Conservation (phyloP, 2,888 invertebrate genomes). For the Criorhina ranunculi region DNA sequence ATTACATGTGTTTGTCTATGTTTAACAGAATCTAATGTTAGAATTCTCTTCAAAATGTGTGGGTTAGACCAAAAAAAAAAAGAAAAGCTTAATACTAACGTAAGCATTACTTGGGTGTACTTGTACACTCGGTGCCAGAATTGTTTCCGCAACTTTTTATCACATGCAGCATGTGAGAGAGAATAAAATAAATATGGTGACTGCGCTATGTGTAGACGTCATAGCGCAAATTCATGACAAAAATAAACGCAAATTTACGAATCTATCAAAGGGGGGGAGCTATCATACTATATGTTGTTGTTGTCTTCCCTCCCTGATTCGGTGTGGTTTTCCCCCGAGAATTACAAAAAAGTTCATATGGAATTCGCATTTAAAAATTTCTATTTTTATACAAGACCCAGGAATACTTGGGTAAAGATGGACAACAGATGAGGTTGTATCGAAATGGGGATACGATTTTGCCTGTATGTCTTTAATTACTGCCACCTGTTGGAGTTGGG, state of each 20-base stretch:
- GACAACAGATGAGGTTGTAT: conserved; percentile 9
- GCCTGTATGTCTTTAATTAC: conserved; percentile 54
- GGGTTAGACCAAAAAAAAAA: neutral
- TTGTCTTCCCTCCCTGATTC: neutral
- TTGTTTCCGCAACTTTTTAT: conserved; percentile 4
- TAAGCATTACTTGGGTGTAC: neutral
- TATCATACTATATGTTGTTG: neutral
- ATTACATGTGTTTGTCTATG: too few species aligned
- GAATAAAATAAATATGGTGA: conserved; percentile 17
- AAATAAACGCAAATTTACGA: conserved; percentile 33
- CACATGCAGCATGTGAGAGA: conserved; percentile 33
- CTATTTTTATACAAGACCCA: conserved; percentile 35
- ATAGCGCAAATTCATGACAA: conserved; percentile 20
- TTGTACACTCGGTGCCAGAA: neutral
- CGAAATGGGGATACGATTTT: conserved; percentile 23
- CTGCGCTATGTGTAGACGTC: conserved; percentile 15
- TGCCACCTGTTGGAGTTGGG: conserved; percentile 59
- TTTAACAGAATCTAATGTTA: neutral
- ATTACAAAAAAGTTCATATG: neutral
- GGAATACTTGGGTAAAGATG: conserved; percentile 11
- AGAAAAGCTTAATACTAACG: neutral
- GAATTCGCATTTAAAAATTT: conserved; percentile 16
- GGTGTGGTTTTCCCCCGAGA: too few species aligned
- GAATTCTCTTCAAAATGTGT: conserved; percentile 4
- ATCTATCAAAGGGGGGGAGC: neutral